These are phyloP conservation scores for Myripristis jacobus DNA, from an alignment of 2,797 vertebrate species.

Conservation along the genomic window DNA sequence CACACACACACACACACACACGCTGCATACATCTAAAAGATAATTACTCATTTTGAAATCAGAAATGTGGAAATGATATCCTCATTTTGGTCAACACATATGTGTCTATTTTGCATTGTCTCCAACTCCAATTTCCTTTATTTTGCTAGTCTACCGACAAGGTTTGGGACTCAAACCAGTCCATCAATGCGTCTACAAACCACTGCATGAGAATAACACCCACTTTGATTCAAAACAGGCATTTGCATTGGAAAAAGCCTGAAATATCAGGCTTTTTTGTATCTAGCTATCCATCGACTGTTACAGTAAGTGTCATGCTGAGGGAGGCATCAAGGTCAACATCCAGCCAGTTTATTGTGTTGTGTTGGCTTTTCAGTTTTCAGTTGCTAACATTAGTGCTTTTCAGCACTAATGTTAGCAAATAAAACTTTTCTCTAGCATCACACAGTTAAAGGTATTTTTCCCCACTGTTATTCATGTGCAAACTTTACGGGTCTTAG, in stretches of 20 bases:
- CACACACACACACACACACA: no score
- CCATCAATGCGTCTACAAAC: slow-evolving; percentile 41
- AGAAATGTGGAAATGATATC: no score
- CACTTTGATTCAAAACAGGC: slow-evolving; percentile 63
- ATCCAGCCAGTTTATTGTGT: no score
- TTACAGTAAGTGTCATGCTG: slow-evolving; percentile 44
- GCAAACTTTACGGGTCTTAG: no score
- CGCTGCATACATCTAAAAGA: background rate
- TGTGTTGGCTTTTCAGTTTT: no score
- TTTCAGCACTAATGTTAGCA: no score
- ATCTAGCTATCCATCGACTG: slow-evolving; percentile 59
- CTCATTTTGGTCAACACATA: no score
- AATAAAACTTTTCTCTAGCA: no score
- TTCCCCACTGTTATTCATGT: no score
- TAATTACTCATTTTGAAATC: no score
- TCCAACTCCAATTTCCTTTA: slow-evolving; percentile 43
- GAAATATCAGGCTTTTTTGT: slow-evolving; percentile 42
- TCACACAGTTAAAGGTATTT: no score
- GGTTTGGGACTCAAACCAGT: slow-evolving; percentile 49
- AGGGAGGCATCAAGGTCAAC: slow-evolving; percentile 60
- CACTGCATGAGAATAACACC: slow-evolving; percentile 53
- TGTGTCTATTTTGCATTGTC: slow-evolving; percentile 4
- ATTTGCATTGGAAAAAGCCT: slow-evolving; percentile 64
- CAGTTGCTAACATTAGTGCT: no score
- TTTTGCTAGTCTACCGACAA: slow-evolving; percentile 56